Evolutionary conservation across 1,140 invertebrate genomes (phyloP).

Genomic region (Lepidotrigona ventralis): DNA sequence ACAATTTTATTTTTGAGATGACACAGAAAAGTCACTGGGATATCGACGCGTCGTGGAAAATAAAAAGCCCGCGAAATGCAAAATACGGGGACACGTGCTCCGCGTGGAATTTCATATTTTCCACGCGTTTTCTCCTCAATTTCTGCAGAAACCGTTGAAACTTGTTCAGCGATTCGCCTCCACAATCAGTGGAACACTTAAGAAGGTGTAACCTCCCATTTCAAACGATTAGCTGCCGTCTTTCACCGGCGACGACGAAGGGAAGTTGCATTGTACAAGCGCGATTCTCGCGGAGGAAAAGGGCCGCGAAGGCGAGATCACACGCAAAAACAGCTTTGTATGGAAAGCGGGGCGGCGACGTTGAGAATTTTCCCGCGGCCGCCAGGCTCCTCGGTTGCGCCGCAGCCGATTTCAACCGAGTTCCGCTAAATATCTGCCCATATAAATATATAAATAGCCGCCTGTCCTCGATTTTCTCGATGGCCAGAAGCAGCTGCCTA

Average conservation of each 20-base stretch:
- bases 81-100: too few relatives aligned
- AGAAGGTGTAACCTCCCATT: not conserved
- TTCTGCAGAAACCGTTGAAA: too few relatives aligned
- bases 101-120: not conserved
- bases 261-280: too few relatives aligned
- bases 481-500: conserved; percentile 48
- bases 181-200: too few relatives aligned
- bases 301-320: not conserved
- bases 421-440: conserved; percentile 44
- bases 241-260: not conserved
- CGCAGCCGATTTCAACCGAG: conserved; percentile 36
- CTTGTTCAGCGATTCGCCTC: too few relatives aligned
- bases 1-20: too few relatives aligned
- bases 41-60: too few relatives aligned
- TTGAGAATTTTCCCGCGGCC: conserved; percentile 39
- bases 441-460: conserved; percentile 64
- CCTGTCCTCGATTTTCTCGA: conserved; percentile 61
- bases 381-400: not conserved
- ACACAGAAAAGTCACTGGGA: too few relatives aligned
- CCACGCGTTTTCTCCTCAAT: not conserved
- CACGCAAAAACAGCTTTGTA: conserved; percentile 31
- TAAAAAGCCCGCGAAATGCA: too few relatives aligned
- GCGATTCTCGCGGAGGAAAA: not conserved
- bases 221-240: not conserved
- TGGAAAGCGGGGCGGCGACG: conserved; percentile 24